These are phyloP conservation scores for Drosophila prolongata DNA, from an alignment of 2,888 invertebrate species.

Conservation along the genomic window DNA sequence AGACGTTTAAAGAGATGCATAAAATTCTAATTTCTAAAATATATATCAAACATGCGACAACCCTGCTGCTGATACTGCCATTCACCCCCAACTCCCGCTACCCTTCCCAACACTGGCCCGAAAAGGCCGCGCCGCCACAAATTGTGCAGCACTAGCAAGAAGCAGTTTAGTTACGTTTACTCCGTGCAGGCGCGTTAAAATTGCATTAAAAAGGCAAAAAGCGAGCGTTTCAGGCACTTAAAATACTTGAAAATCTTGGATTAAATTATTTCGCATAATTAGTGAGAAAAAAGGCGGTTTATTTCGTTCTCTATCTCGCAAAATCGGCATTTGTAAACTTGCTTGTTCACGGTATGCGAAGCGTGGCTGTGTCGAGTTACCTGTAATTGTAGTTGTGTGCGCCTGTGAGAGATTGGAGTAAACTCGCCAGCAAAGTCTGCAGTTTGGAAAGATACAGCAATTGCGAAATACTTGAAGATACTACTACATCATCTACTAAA, in stretches of 20 bases:
- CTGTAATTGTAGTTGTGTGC: conserved; percentile 48
- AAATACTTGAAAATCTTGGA: conserved; percentile 34
- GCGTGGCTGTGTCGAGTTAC: conserved; percentile 74
- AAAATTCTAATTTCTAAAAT: no score
- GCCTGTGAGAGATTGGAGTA: conserved; percentile 38
- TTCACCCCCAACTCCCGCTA: not conserved
- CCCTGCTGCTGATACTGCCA: conserved; percentile 6
- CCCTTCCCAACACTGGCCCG: conserved; percentile 23
- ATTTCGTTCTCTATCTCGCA: conserved; percentile 12
- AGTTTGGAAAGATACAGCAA: conserved; percentile 43
- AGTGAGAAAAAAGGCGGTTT: conserved; percentile 11
- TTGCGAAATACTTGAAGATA: conserved; percentile 48
- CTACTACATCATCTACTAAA: conserved; percentile 2
- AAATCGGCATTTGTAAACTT: conserved; percentile 62
- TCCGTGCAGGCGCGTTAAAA: conserved; percentile 41
- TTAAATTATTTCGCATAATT: conserved; percentile 25
- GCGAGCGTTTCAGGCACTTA: conserved; percentile 21
- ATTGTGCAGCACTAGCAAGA: conserved; percentile 50
- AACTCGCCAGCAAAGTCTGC: conserved; percentile 52
- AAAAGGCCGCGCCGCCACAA: conserved; percentile 61
- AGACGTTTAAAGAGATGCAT: no score
- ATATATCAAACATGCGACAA: not conserved
- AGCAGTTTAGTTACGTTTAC: conserved; percentile 65
- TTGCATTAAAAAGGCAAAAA: conserved; percentile 45
- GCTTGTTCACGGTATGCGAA: conserved; percentile 71